Conservation (phyloP, 2,888 invertebrate species). For the Neoaliturus tenellus region DNA sequence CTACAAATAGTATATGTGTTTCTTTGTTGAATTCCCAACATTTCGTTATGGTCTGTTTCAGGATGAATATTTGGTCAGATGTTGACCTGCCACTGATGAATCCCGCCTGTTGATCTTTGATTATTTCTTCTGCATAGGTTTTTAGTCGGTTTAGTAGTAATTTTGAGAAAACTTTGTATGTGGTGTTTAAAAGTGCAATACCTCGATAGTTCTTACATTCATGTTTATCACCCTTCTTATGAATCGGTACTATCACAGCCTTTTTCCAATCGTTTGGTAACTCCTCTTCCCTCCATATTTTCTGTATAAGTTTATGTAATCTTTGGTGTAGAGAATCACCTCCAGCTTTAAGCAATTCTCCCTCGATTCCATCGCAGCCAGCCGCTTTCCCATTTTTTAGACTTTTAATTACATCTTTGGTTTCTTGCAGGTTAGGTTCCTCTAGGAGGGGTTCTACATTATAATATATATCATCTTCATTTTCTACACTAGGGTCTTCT, state of each 20-base stretch:
- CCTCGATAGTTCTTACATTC: slow-evolving; percentile 59
- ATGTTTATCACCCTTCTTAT: slow-evolving; percentile 58
- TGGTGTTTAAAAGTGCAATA: slow-evolving; percentile 55
- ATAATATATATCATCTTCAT: neutral
- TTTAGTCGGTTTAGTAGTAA: slow-evolving; percentile 47
- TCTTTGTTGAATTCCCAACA: slow-evolving; percentile 53
- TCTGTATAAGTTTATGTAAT: neutral
- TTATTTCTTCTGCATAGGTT: slow-evolving; percentile 45
- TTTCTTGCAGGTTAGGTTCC: slow-evolving; percentile 12
- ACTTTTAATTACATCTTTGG: slow-evolving; percentile 7
- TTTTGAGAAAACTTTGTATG: slow-evolving; percentile 55
- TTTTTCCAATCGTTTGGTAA: slow-evolving; percentile 64
- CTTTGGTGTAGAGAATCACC: slow-evolving; percentile 1
- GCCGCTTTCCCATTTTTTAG: slow-evolving; percentile 34
- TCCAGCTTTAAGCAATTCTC: slow-evolving; percentile 20
- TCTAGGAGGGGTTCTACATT: slow-evolving; percentile 20
- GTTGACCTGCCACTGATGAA: slow-evolving; percentile 49
- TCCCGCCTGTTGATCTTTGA: slow-evolving; percentile 50
- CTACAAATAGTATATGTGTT: slow-evolving; percentile 46
- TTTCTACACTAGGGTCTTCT: slow-evolving; percentile 28
- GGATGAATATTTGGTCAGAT: slow-evolving; percentile 47
- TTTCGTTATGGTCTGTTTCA: slow-evolving; percentile 37
- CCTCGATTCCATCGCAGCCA: slow-evolving; percentile 42
- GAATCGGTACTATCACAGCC: slow-evolving; percentile 70
- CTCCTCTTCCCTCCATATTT: slow-evolving; percentile 21